phyloP scores from a whole-genome alignment of 1,140 invertebrate species.

The Yoshiicerus persimilis region DNA sequence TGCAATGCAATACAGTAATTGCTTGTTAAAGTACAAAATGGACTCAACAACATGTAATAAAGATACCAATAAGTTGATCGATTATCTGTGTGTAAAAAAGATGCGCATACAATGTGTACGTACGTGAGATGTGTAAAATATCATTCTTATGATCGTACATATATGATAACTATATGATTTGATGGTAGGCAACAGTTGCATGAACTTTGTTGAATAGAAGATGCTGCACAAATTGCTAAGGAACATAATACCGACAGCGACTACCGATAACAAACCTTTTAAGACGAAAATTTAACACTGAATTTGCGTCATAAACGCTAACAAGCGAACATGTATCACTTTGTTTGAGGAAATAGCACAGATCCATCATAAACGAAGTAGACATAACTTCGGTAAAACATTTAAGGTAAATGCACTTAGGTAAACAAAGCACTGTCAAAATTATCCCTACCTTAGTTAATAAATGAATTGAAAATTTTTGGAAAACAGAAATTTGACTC shows the following conservation, averaged over 20 bases:
- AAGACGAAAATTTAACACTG: background rate
- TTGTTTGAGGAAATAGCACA: background rate
- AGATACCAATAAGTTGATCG: no score
- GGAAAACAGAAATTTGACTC: no score
- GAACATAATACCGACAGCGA: background rate
- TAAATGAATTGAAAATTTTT: background rate
- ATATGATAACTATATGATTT: no score
- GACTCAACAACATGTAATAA: no score
- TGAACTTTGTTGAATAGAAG: slow-evolving; percentile 2
- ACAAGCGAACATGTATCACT: background rate
- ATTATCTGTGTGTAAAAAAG: no score
- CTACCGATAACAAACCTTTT: background rate
- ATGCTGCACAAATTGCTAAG: background rate
- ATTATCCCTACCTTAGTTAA: background rate
- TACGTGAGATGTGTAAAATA: no score
- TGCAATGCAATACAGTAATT: no score
- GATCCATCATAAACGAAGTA: no score
- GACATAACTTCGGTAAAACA: background rate
- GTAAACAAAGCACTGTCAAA: background rate
- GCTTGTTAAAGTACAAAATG: no score
- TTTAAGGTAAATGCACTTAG: background rate
- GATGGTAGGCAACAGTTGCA: background rate
- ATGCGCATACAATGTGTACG: no score
- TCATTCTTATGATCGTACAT: no score
- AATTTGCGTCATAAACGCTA: background rate